A percentile compares a stretch with the other conserved stretches of the same genome.
Conservation (phyloP, 2,113 vertebrate species). For the Desmodus rotundus region DNA sequence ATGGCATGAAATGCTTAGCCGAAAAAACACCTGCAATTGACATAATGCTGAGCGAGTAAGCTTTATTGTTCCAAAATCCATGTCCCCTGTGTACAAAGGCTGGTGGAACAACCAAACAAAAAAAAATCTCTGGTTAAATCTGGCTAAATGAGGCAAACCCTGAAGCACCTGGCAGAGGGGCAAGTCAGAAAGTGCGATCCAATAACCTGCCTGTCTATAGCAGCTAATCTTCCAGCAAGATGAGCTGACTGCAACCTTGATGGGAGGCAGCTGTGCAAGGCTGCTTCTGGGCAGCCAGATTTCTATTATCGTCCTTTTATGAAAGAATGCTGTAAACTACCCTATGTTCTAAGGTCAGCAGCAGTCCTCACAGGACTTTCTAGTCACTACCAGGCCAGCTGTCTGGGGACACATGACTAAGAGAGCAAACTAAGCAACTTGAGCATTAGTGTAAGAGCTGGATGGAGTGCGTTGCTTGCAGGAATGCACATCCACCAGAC, state of each 20-base stretch:
- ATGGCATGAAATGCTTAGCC: background rate
- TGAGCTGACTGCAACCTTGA: slow-evolving; percentile 19
- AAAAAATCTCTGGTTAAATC: slow-evolving; percentile 38
- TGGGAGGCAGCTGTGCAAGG: slow-evolving; percentile 45
- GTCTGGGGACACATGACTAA: background rate
- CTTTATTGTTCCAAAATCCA: background rate
- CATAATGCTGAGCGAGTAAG: background rate
- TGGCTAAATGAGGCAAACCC: slow-evolving; percentile 28
- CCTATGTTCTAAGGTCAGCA: background rate
- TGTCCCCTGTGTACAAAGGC: background rate
- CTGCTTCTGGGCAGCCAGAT: slow-evolving; percentile 4
- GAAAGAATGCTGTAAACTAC: background rate
- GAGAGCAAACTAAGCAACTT: background rate
- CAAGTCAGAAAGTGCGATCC: slow-evolving; percentile 48
- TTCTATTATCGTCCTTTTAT: background rate
- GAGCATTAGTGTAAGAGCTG: background rate
- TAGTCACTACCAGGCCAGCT: background rate
- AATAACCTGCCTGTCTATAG: slow-evolving; percentile 27
- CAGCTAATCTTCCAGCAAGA: slow-evolving; percentile 37
- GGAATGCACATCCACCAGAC: background rate
- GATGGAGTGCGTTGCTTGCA: background rate
- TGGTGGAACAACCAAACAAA: slow-evolving; percentile 1
- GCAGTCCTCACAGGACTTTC: background rate
- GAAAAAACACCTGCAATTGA: background rate
- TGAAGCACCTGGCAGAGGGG: background rate